phyloP scores from a whole-genome alignment of 2,888 invertebrate genomes.

The Venustoraphidia nigricollis region DNA sequence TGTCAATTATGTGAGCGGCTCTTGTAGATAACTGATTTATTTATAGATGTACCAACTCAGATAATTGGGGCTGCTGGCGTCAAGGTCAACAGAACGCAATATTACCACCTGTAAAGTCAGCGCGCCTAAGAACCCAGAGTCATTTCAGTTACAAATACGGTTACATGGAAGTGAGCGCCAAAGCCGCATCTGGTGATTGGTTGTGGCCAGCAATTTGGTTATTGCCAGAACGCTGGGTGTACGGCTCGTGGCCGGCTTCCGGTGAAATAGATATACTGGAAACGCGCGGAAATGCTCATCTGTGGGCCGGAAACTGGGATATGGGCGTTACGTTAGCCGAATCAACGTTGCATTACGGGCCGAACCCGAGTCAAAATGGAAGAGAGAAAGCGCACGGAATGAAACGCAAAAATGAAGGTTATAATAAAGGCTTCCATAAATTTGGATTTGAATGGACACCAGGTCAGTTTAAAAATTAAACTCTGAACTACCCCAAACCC shows the following conservation, averaged over 20 bases:
- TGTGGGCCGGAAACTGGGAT: constrained; percentile 6
- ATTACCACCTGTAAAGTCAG: constrained; percentile 6
- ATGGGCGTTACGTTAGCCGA: constrained; percentile 17
- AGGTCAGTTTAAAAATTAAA: not conserved
- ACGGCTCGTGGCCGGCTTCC: constrained; percentile 24
- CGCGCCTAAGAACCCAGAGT: constrained; percentile 19
- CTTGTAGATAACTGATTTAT: no score
- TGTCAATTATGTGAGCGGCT: no score
- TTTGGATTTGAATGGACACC: constrained; percentile 18
- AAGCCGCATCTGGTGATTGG: constrained; percentile 21
- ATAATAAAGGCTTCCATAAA: constrained; percentile 15
- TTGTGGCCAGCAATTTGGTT: constrained; percentile 19
- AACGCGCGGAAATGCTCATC: constrained; percentile 20
- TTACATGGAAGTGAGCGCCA: constrained; percentile 22
- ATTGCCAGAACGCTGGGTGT: constrained; percentile 15
- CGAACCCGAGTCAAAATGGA: constrained; percentile 15
- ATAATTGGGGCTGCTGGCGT: no score
- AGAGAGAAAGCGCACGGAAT: constrained; percentile 17
- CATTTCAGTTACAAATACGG: constrained; percentile 23
- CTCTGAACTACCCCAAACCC: no score
- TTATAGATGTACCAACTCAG: no score
- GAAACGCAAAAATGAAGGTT: constrained; percentile 12
- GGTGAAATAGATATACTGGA: constrained; percentile 28
- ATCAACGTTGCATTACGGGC: constrained; percentile 27
- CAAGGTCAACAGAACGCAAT: no score